Base-by-base conservation (phyloP, 1,140 invertebrate genomes). In the Drosophila neocordata region DNA sequence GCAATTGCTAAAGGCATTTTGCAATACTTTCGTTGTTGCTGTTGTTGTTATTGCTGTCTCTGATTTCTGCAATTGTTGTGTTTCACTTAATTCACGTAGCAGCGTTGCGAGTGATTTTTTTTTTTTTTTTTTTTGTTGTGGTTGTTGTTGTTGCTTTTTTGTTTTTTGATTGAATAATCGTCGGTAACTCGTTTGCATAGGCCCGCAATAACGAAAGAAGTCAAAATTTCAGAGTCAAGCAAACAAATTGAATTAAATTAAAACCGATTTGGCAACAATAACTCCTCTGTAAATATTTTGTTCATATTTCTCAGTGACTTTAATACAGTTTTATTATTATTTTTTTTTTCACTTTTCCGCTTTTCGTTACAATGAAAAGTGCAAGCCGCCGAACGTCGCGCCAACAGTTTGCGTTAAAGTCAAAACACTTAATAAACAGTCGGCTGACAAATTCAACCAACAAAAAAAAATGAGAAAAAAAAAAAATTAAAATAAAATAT, bases 371-470 rank as follows among this genome's bases (percentile, higher is more conserved):
- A 41, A n/a, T 38, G 41, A 13, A 56, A 48, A 53, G 22, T 51
- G 12, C 31, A 55, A 53, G 73, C 81, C 72, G 41, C 18, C 41
- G 41, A 48, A 48, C 41, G 41, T 48, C 83, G 76, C 63, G 84
- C 84, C 76, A 89, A 82, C 87, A 87, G 76, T 90, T 73, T 82
- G 87, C 87, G 72, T 77, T 79, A 76, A 89, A 73, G 87, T 79
- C 87, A 76, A 89, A 80, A 90, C 81, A 85, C 82, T 89, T 90
- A 89, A 89, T 89, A 89, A 89, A 90, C 87, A 79, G 87, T 82
- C 74, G 75, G 73, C 79, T 87, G 87, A 90, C 87, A 89, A 89
- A 90, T 89, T 90, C 79, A 82, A 48, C 41, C 41, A 48, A 18
- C 18, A 89, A 89, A 90, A 87, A 79, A 79, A 89, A 85, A 89